These are phyloP conservation scores for Aythya fuligula DNA, from an alignment of 2,797 vertebrate species.

Conservation along the genomic window DNA sequence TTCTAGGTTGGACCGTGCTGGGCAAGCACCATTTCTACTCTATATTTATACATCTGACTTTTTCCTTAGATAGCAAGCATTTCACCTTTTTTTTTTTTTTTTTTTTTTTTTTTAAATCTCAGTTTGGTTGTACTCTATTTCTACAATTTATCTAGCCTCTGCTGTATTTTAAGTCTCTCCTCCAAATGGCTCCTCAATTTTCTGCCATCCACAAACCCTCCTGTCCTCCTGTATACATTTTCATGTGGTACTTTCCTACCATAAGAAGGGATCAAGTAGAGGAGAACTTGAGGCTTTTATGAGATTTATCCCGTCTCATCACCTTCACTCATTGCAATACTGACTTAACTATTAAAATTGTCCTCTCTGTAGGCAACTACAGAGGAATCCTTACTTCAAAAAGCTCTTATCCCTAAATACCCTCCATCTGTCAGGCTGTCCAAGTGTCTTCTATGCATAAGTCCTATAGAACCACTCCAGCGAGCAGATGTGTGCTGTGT, in stretches of 20 bases:
- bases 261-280: fast-evolving
- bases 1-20: background rate
- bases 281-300: background rate
- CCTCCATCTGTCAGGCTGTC: background rate
- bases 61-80: background rate
- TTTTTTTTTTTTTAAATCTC: background rate
- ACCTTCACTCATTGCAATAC: background rate
- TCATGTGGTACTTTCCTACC: background rate
- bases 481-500: background rate
- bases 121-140: background rate
- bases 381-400: background rate
- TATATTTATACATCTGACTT: background rate
- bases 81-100: background rate
- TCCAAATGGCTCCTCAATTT: background rate
- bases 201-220: background rate
- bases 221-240: background rate
- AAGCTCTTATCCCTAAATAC: background rate
- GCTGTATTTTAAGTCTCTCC: background rate
- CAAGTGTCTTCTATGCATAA: background rate
- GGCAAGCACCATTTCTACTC: background rate
- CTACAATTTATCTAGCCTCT: background rate
- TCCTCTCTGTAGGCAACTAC: background rate
- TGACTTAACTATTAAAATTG: background rate
- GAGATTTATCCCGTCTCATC: background rate
- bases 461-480: background rate